Percentiles rank a stretch among this genome's conserved stretches.
Conservation (phyloP, 2,113 vertebrate genomes). For the Cranoglanis bouderius region DNA sequence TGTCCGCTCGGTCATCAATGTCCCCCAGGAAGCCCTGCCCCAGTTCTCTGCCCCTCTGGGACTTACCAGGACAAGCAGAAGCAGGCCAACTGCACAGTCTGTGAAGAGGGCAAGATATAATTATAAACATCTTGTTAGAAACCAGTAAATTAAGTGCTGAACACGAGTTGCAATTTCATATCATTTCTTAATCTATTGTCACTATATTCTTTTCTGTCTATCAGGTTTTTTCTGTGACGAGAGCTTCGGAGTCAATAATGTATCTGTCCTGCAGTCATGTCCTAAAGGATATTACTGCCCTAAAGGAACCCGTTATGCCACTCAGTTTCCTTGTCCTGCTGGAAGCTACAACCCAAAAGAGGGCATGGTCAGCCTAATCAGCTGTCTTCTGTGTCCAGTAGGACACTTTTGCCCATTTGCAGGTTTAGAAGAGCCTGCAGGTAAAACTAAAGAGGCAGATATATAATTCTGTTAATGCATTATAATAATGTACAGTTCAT, state of each 20-base stretch:
- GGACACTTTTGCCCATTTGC: constrained; percentile 82
- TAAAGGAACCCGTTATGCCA: constrained; percentile 73
- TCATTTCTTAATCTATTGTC: not conserved
- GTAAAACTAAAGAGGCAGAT: constrained; percentile 58
- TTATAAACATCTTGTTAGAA: constrained; percentile 23
- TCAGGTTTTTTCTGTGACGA: constrained; percentile 86
- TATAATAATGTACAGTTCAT: not conserved
- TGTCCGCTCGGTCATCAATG: constrained; percentile 78
- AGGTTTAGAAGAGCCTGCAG: constrained; percentile 81
- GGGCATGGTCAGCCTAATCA: constrained; percentile 58
- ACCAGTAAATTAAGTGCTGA: not conserved
- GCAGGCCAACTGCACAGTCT: constrained; percentile 67
- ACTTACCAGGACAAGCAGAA: constrained; percentile 73
- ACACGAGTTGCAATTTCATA: not conserved
- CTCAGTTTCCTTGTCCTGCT: constrained; percentile 80
- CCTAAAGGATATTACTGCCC: constrained; percentile 87
- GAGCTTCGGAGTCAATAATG: constrained; percentile 64
- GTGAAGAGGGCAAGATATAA: constrained; percentile 68
- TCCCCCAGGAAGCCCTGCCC: constrained; percentile 67
- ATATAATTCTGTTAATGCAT: not conserved
- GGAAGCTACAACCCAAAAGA: constrained; percentile 79
- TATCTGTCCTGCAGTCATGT: constrained; percentile 77
- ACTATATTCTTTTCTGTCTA: constrained; percentile 19
- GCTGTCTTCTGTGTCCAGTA: constrained; percentile 78
- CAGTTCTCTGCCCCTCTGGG: constrained; percentile 72